These are phyloP conservation scores for Drymodes brunneopygia DNA, from an alignment of 2,113 vertebrate species.

Conservation along the genomic window DNA sequence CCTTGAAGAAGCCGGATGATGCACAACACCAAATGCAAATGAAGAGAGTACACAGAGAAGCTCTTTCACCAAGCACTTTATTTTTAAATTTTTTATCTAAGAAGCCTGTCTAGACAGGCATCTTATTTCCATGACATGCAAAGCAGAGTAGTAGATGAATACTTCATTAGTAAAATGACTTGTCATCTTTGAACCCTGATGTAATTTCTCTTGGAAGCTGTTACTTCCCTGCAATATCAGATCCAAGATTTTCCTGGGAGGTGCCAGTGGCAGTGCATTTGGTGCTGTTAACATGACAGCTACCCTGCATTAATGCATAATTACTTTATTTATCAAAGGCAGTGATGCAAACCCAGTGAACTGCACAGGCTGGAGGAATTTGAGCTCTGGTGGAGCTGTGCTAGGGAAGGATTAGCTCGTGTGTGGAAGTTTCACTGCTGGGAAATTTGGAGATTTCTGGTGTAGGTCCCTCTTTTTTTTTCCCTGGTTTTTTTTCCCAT, in stretches of 20 bases:
- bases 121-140: slow-evolving; percentile 53
- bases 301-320: neutral
- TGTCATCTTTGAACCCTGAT: slow-evolving; percentile 42
- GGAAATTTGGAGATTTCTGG: neutral
- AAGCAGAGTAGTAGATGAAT: slow-evolving; percentile 34
- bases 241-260: neutral
- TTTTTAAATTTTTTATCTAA: neutral
- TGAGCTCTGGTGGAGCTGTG: neutral
- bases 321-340: neutral
- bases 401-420: neutral
- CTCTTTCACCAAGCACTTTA: neutral
- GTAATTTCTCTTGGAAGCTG: slow-evolving; percentile 15
- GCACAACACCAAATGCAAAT: neutral
- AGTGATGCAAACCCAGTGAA: neutral
- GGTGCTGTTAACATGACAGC: neutral
- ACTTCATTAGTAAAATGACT: slow-evolving; percentile 33
- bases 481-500: too few relatives aligned
- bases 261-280: neutral
- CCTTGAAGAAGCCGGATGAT: neutral
- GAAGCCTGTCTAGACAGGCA: slow-evolving; percentile 35
- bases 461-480: neutral
- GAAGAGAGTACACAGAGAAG: neutral
- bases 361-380: neutral
- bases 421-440: neutral
- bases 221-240: neutral